These are phyloP conservation scores for Enteromius radiatus DNA, from an alignment of 2,797 vertebrate species.

Conservation along the genomic window DNA sequence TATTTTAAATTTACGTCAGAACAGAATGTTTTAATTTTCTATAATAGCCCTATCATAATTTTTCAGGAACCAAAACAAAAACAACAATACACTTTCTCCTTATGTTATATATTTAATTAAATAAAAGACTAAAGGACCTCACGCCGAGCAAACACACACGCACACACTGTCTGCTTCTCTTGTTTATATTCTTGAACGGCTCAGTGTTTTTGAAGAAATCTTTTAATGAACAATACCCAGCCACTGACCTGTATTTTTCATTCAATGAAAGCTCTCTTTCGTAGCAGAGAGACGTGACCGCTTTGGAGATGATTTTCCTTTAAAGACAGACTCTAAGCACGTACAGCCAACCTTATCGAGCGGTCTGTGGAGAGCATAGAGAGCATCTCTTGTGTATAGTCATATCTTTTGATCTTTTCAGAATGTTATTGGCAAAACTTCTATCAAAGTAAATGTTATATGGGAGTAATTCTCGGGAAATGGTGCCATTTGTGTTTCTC, in stretches of 20 bases:
- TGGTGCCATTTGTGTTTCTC: background rate
- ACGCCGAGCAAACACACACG: background rate
- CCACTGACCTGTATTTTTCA: background rate
- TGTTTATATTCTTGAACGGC: background rate
- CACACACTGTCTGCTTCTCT: background rate
- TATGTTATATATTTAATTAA: too few species aligned
- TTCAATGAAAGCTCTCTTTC: background rate
- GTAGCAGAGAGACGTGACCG: background rate
- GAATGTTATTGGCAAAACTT: background rate
- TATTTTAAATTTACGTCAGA: background rate
- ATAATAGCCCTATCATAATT: background rate
- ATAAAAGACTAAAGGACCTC: background rate
- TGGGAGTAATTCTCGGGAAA: background rate
- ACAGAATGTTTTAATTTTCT: background rate
- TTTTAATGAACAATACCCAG: background rate
- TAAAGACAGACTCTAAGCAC: background rate
- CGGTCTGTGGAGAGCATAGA: background rate
- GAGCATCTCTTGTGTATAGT: too few species aligned
- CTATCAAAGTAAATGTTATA: background rate
- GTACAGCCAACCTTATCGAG: background rate
- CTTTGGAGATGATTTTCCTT: slow-evolving; percentile 1
- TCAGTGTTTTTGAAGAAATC: slow-evolving; percentile 3
- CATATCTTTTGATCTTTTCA: background rate
- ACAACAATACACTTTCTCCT: background rate
- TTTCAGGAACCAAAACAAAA: too few species aligned